Base-by-base conservation (phyloP, 2,888 invertebrate genomes). In the Ophion ventricosus region DNA sequence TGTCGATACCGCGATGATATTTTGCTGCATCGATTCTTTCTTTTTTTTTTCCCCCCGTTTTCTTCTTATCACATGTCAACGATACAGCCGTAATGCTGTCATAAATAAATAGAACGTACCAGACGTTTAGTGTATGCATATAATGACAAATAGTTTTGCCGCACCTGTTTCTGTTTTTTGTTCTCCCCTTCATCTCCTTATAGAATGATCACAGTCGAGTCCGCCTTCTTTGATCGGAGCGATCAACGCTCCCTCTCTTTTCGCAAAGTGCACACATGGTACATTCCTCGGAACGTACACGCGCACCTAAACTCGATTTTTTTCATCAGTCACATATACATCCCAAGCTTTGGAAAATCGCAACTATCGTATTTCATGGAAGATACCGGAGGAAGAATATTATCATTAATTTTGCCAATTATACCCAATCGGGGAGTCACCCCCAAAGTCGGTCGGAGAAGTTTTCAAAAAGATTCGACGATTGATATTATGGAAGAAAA, bases 151-250 rank as follows among this genome's bases (percentile, higher is more conserved):
- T 79, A 75, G 69, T 75, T 63, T 40, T 61, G 77, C 67, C 43
- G 64, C 57, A 43, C 69, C 17, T 49, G 43, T 23, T 23, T 66
- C 26, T 56, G 14, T 70, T 70, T 40, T 80, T 26, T 25, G 64
- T 49, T 17, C 49, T 11, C 14, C 35, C 35, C 49, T 17, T 49
- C 14, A 17, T 49, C 49, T 61, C 40, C 69, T 57, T 74, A 70
- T 70, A 75, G 54, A 75, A 84, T 70, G 26, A 81, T 84, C 84
- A 84, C 84, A 81, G 81, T 81, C 81, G 70, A 81, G 81, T 67
- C 70, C 59, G 20, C n/a, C 57, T 64, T 61, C 49, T 49, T 49
- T 57, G 26, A n/a, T 26, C 35, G 74, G 66, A 84, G 78, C 84
- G 84, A 66, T 84, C 84, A 84, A 84, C 84, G 84, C 84, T 78